These are phyloP conservation scores for Desmophyllum pertusum DNA, from an alignment of 92 coral and sea anemone species.

Conservation along the genomic window DNA sequence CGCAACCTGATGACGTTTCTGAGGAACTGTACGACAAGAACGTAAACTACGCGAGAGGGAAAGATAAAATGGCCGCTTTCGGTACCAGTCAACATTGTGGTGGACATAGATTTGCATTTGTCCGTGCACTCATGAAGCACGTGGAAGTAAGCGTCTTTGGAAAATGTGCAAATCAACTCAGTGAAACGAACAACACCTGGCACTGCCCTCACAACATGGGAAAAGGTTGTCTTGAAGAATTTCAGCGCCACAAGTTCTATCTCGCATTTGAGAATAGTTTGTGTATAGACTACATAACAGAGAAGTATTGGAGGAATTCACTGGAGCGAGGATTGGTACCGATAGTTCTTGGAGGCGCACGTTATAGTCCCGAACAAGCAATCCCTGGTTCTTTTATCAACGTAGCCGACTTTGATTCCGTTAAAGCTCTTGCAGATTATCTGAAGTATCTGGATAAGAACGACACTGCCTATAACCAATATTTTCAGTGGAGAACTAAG, in stretches of 20 bases:
- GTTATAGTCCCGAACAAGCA: constrained; percentile 2
- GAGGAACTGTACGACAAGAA: not conserved
- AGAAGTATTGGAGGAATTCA: constrained; percentile 58
- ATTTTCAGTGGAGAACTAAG: constrained; percentile 45
- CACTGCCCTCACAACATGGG: constrained; percentile 24
- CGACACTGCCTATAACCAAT: constrained; percentile 61
- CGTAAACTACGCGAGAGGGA: constrained; percentile 15
- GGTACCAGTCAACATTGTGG: constrained; percentile 33
- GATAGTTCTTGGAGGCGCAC: constrained; percentile 52
- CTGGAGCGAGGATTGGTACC: constrained; percentile 45
- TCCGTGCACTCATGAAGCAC: constrained; percentile 33
- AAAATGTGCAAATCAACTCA: not conserved
- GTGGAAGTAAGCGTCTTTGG: constrained; percentile 11
- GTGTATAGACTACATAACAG: constrained; percentile 54
- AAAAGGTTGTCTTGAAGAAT: constrained; percentile 9
- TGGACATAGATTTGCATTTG: constrained; percentile 18
- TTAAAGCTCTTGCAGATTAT: constrained; percentile 49
- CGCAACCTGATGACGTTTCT: not conserved
- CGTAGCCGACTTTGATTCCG: constrained; percentile 46
- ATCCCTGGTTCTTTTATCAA: constrained; percentile 37
- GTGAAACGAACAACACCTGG: not conserved
- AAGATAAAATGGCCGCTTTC: constrained; percentile 26
- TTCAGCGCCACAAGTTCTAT: constrained; percentile 25
- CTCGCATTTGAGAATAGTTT: constrained; percentile 23
- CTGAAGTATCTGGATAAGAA: constrained; percentile 47